Evolutionary conservation across 2,797 vertebrate genomes (phyloP).

Genomic region (Chelon auratus): DNA sequence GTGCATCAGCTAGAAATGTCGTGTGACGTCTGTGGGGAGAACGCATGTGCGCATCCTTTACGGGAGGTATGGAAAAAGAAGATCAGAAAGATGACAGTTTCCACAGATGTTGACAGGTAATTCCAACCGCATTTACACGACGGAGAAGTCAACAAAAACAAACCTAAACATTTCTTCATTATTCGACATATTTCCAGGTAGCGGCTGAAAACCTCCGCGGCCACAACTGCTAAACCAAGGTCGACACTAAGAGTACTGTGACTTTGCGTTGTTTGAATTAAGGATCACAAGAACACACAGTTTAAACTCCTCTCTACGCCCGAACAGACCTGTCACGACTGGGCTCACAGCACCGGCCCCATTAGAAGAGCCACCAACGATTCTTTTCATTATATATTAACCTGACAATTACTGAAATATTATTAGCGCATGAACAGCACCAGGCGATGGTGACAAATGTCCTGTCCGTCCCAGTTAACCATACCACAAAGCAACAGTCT

Average conservation of each 20-base stretch:
- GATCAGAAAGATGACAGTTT: constrained; percentile 37
- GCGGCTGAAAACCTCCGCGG: not conserved
- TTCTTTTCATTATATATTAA: not conserved
- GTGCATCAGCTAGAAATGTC: constrained; percentile 23
- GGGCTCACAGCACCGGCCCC: not conserved
- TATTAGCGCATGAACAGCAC: too few relatives aligned
- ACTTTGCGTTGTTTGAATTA: too few relatives aligned
- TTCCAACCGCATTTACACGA: constrained; percentile 15
- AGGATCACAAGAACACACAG: not conserved
- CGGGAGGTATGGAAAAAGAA: constrained; percentile 49
- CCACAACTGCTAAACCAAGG: not conserved
- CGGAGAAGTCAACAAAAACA: constrained; percentile 5
- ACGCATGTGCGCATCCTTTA: constrained; percentile 9
- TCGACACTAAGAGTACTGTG: not conserved
- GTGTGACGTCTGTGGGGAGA: constrained; percentile 22
- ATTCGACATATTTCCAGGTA: not conserved
- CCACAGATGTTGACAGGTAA: constrained; percentile 8
- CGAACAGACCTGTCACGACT: not conserved
- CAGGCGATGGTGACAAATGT: not conserved
- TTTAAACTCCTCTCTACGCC: not conserved
- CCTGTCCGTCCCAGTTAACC: not conserved
- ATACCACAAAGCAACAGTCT: too few relatives aligned
- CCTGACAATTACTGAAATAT: not conserved
- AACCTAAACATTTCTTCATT: not conserved
- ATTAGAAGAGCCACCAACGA: not conserved